phyloP scores from a whole-genome alignment of 2,113 vertebrate genomes.

The Dendrocopos noguchii region DNA sequence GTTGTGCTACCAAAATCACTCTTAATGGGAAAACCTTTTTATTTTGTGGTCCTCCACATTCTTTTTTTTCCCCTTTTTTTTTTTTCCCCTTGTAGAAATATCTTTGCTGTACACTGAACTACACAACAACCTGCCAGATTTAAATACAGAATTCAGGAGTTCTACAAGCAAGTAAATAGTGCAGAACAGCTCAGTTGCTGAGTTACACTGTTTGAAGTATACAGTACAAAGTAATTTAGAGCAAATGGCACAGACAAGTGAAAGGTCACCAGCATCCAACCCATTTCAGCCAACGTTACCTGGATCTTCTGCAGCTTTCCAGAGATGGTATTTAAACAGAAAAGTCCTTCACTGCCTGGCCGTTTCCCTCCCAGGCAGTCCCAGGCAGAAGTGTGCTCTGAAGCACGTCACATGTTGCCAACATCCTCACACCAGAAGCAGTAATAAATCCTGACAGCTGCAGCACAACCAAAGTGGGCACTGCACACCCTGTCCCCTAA shows the following conservation, averaged over 20 bases:
- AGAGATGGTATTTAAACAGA: neutral
- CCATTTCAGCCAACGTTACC: constrained; percentile 19
- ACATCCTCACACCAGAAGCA: neutral
- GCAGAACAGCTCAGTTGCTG: neutral
- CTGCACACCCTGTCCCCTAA: fast-evolving
- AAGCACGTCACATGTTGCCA: neutral
- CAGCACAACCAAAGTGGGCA: neutral
- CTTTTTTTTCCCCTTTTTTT: neutral
- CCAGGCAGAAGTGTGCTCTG: neutral
- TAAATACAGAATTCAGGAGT: fast-evolving
- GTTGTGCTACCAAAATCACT: neutral
- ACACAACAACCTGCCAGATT: neutral
- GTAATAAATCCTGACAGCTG: constrained; percentile 70
- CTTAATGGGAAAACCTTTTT: neutral
- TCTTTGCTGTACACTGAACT: neutral
- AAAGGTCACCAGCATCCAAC: neutral
- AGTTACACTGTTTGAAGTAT: neutral
- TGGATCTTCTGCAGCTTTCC: neutral
- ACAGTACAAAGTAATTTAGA: neutral
- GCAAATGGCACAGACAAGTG: neutral
- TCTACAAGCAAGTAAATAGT: neutral
- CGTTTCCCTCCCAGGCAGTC: neutral
- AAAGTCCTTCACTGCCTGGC: neutral
- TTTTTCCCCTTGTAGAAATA: neutral
- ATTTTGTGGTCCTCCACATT: neutral